Evolutionary conservation across 2,888 invertebrate genomes (phyloP).

Genomic region (Drosophila mercatorum): DNA sequence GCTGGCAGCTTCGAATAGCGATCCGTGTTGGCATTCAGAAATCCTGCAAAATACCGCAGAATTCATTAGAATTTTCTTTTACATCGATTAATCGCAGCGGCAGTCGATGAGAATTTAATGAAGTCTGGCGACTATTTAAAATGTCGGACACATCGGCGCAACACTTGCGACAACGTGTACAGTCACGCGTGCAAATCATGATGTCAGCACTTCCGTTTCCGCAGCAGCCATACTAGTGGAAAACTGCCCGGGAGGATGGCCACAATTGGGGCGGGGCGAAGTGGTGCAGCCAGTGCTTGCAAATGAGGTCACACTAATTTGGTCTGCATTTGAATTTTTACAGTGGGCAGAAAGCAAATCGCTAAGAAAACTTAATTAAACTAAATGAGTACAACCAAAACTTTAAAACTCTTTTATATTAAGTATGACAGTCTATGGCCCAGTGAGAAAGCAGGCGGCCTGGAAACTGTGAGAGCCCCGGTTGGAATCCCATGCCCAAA

Average conservation of each 20-base stretch:
- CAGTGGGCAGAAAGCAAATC: conserved; percentile 13
- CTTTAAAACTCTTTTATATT: too few relatives aligned
- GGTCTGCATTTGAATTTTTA: conserved; percentile 55
- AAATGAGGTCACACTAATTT: conserved; percentile 70
- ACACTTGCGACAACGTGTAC: conserved; percentile 62
- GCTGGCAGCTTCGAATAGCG: conserved; percentile 94
- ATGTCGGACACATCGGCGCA: conserved; percentile 60
- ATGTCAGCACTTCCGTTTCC: conserved; percentile 78
- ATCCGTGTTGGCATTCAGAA: conserved; percentile 94
- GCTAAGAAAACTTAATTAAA: background rate
- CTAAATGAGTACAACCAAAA: too few relatives aligned
- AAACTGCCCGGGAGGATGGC: conserved; percentile 4
- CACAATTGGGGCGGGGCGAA: background rate
- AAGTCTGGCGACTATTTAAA: conserved; percentile 55
- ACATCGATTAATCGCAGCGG: conserved; percentile 54
- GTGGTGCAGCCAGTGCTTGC: conserved; percentile 1
- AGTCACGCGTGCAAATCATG: conserved; percentile 77
- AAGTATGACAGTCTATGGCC: too few relatives aligned
- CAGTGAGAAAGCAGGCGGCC: too few relatives aligned
- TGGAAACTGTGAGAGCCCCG: too few relatives aligned
- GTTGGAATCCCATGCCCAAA: too few relatives aligned
- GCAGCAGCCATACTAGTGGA: conserved; percentile 37
- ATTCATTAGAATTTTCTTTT: conserved; percentile 48
- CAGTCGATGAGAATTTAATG: conserved; percentile 61
- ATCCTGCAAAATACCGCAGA: conserved; percentile 87